Base-by-base conservation (phyloP, 2,888 invertebrate species). In the Doris montereyensis region DNA sequence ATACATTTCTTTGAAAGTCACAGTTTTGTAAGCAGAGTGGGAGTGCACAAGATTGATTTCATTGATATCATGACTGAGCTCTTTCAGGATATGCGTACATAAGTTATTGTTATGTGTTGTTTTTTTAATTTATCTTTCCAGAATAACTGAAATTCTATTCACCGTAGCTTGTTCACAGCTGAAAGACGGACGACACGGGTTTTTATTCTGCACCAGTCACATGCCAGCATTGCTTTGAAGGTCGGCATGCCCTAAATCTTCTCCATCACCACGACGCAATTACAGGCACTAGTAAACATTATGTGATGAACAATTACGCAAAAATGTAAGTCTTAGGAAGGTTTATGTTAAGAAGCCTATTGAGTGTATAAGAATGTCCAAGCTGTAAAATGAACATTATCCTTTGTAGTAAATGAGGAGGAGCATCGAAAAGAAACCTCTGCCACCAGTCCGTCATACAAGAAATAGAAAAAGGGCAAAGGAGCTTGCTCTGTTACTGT, bases 211-310 rank as follows among this genome's bases (percentile, higher is more conserved):
- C 26, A 1, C 57, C 35, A 58, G 68, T n/a, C 28, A 74, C 5
- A 21, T 17, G 1, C 5, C 13, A 8, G 26, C 30, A 24, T 28
- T 79, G 10, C 60, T n/a, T 75, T 13, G 65, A 78, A 13, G 83
- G 97, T 21, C 94, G 99, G 52, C 93, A 95, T 70, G 93, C 95
- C 85, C 93, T 98, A 30, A 92, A 92, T 0, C 93, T 99, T 80
- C 99, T 98, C 93, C 99, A 99, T 91, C 99, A 99, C 92, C 99
- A 99, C 92, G 99, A 99, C 92, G 99, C 96, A 26, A 94, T 99
- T 84, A 96, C 98, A 0, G 99, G 99, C 76, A 99, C 99, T 0
- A 95, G 97, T 0, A 95, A 96, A 86, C 95, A 96, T 87, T 94
- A 95, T 84, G 99, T 99, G 10, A 95, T 97, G 13, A 92, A 94